These are phyloP conservation scores for Chaetops frenatus DNA, from an alignment of 2,113 vertebrate genomes.

Conservation along the genomic window DNA sequence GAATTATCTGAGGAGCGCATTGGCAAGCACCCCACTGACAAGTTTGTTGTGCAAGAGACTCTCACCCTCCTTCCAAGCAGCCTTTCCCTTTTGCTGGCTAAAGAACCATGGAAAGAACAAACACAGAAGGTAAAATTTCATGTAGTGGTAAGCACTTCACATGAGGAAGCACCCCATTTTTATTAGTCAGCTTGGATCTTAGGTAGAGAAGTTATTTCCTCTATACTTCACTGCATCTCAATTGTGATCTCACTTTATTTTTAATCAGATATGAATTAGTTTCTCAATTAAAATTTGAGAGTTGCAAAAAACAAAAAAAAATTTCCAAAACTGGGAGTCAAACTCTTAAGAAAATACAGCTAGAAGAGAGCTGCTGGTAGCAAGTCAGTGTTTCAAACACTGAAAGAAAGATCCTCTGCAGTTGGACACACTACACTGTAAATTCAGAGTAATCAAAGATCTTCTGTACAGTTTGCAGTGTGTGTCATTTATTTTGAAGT, in stretches of 20 bases:
- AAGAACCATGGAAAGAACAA: conserved; percentile 90
- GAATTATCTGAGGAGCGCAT: conserved; percentile 35
- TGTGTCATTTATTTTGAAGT: background rate
- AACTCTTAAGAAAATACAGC: background rate
- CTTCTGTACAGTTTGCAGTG: background rate
- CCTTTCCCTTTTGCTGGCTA: conserved; percentile 78
- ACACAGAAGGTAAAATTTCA: conserved; percentile 79
- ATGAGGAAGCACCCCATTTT: background rate
- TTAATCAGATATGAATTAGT: background rate
- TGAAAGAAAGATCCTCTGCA: background rate
- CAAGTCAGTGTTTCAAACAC: background rate
- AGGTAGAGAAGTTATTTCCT: background rate
- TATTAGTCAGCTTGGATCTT: background rate
- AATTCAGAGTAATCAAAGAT: background rate
- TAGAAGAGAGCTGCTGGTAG: background rate
- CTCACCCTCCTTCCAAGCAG: conserved; percentile 78
- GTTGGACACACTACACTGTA: background rate
- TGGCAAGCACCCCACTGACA: conserved; percentile 61
- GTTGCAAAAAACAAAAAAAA: background rate
- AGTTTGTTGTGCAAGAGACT: conserved; percentile 66
- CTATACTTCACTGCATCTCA: background rate
- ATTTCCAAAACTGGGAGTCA: background rate
- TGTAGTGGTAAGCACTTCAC: background rate
- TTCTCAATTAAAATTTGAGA: background rate
- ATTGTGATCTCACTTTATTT: background rate